Base-by-base conservation (phyloP, 2,888 invertebrate species). In the Cephus spinipes region DNA sequence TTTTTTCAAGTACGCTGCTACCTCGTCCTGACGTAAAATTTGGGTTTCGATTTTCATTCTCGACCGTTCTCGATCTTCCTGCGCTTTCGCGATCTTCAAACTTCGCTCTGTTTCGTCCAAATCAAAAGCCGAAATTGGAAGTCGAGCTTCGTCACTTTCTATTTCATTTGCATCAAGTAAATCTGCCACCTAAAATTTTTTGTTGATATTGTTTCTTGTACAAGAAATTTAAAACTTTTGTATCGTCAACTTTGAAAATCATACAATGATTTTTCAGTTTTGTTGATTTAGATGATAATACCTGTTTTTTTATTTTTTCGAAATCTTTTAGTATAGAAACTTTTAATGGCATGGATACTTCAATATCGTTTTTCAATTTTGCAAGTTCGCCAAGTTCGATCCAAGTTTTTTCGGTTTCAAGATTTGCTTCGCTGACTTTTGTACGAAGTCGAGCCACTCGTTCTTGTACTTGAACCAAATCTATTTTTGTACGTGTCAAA, bases 121-220 rank as follows among this genome's bases (percentile, higher is more conserved):
- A 88, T 95, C 94, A 88, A 95, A 95, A 83, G 93, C 94, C 0
- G 93, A 90, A 12, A 95, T 86, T 9, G 94, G 93, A 3, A 95
- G 91, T 85, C 92, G 93, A 81, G 94, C 93, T 81, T 94, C 92
- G 11, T 93, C 92, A 0, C 91, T 91, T 79, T 93, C 94, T 3
- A 88, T 89, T 34, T 94, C 86, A 88, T 95, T 95, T 82, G 92
- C 92, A 77, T 94, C 94, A 34, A 94, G 85, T 1, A 93, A 82
- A 4, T 84, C 73, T 71, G 87, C 86, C 2, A 93, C 69, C 86
- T 87, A 12, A 3, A 55, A 55, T 9, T 6, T 23, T 55, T 23
- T 2, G 23, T 55, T 23, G 0, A 9, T 2, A 9, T 23, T 23
- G 1, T 23, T 55, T 55, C 55, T 55, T 9, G 9, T 23, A 55